These are phyloP conservation scores for Andricus quercusramuli DNA, from an alignment of 2,888 invertebrate species.

Conservation along the genomic window DNA sequence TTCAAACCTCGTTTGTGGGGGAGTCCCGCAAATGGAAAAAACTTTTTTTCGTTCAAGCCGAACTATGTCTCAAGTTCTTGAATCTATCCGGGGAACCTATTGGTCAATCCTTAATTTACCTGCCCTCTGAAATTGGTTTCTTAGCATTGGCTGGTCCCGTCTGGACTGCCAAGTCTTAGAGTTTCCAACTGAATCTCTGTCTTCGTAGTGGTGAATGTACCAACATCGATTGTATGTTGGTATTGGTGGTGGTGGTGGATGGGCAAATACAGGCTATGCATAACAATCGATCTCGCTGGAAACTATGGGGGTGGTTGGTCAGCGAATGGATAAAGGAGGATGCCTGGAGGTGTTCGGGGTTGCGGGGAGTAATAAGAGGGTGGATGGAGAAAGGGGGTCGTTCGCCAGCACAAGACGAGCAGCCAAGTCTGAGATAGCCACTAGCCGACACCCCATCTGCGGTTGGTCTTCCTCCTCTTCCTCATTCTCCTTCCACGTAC, in stretches of 20 bases:
- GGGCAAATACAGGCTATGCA: constrained; percentile 79
- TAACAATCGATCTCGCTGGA: constrained; percentile 79
- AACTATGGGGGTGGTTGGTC: constrained; percentile 77
- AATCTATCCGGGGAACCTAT: not conserved
- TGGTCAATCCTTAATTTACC: constrained; percentile 49
- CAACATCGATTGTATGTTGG: constrained; percentile 51
- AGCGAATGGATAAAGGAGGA: constrained; percentile 69
- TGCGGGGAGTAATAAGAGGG: constrained; percentile 50
- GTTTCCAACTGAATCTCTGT: constrained; percentile 55
- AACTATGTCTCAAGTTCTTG: not conserved
- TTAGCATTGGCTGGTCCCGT: constrained; percentile 70
- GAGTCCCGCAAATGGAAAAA: too few relatives aligned
- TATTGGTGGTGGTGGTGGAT: constrained; percentile 62
- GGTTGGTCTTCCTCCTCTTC: constrained; percentile 55
- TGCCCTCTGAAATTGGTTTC: constrained; percentile 68
- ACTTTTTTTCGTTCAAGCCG: not conserved
- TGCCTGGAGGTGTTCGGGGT: constrained; percentile 37
- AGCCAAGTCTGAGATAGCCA: constrained; percentile 74
- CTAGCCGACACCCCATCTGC: constrained; percentile 75
- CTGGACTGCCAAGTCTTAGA: constrained; percentile 63
- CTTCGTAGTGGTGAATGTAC: constrained; percentile 43
- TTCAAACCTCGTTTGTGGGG: too few relatives aligned
- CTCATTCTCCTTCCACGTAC: constrained; percentile 29
- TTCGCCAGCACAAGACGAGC: constrained; percentile 65
- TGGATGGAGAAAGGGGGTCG: constrained; percentile 58